Evolutionary conservation across 2,797 vertebrate species (phyloP).

Genomic region (Sphaeramia orbicularis): DNA sequence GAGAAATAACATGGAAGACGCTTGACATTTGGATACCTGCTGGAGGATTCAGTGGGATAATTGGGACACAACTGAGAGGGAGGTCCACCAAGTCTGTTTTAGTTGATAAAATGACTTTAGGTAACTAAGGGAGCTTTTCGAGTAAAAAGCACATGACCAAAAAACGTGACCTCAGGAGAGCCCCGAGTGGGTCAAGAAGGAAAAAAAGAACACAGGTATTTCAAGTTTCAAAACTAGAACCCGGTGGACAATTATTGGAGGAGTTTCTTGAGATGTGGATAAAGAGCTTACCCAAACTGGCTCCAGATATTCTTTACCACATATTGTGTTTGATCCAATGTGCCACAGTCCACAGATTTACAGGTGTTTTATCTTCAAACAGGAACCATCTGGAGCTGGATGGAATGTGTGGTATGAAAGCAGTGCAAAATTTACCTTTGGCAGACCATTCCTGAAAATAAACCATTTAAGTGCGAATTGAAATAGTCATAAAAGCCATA

Average conservation of each 20-base stretch:
- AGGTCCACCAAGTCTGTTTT: conserved; percentile 73
- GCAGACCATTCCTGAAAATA: conserved; percentile 44
- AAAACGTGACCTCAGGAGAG: conserved; percentile 66
- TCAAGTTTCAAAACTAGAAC: conserved; percentile 57
- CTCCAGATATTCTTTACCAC: conserved; percentile 79
- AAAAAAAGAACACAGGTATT: conserved; percentile 48
- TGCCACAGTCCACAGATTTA: conserved; percentile 72
- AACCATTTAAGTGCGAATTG: conserved; percentile 15
- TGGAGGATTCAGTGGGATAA: conserved; percentile 80
- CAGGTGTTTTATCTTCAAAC: conserved; percentile 79
- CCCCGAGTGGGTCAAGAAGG: conserved; percentile 54
- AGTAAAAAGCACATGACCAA: conserved; percentile 62
- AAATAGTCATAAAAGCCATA: not conserved
- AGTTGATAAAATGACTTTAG: conserved; percentile 81
- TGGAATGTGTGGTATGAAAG: conserved; percentile 44
- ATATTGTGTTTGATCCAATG: conserved; percentile 71
- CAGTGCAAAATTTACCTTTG: conserved; percentile 46
- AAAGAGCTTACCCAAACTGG: conserved; percentile 78
- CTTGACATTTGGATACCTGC: conserved; percentile 87
- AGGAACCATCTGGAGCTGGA: conserved; percentile 48
- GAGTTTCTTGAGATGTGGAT: conserved; percentile 78
- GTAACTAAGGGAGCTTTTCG: conserved; percentile 51
- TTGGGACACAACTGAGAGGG: conserved; percentile 82
- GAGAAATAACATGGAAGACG: conserved; percentile 76
- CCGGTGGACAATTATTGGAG: conserved; percentile 72